phyloP scores from a whole-genome alignment of 2,888 invertebrate species.

The Andricus curvator region DNA sequence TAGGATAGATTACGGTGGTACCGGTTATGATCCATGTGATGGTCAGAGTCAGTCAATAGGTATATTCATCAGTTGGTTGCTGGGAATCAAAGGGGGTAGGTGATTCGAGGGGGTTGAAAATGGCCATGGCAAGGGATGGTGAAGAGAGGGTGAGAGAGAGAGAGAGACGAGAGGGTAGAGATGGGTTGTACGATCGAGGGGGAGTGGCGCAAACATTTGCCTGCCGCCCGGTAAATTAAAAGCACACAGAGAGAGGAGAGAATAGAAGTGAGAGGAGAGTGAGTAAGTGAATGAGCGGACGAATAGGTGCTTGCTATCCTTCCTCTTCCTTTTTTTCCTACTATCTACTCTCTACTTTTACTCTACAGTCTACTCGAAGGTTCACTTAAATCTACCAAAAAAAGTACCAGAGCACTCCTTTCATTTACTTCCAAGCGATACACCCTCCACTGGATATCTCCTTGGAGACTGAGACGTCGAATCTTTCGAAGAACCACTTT shows the following conservation, averaged over 20 bases:
- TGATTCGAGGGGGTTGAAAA: constrained; percentile 51
- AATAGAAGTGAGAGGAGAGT: constrained; percentile 67
- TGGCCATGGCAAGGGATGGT: constrained; percentile 53
- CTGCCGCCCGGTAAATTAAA: constrained; percentile 78
- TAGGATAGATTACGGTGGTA: constrained; percentile 35
- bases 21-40: constrained; percentile 45
- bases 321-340: constrained; percentile 29
- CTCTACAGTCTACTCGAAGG: constrained; percentile 13
- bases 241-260: constrained; percentile 75
- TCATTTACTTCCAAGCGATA: constrained; percentile 33
- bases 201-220: constrained; percentile 78
- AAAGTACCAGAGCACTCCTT: constrained; percentile 23
- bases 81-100: constrained; percentile 48
- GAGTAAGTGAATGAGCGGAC: constrained; percentile 53
- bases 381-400: constrained; percentile 37
- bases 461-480: constrained; percentile 12
- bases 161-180: constrained; percentile 62
- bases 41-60: constrained; percentile 51
- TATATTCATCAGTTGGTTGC: constrained; percentile 49
- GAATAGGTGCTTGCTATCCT: constrained; percentile 28
- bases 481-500: constrained; percentile 37
- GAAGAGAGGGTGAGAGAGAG: constrained; percentile 48
- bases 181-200: constrained; percentile 74
- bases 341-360: not conserved
- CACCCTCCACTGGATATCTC: constrained; percentile 33